A percentile compares a stretch with the other conserved stretches of the same genome.
These are phyloP conservation scores for Drosophila leontia DNA, from an alignment of 1,140 invertebrate genomes.

Conservation along the genomic window DNA sequence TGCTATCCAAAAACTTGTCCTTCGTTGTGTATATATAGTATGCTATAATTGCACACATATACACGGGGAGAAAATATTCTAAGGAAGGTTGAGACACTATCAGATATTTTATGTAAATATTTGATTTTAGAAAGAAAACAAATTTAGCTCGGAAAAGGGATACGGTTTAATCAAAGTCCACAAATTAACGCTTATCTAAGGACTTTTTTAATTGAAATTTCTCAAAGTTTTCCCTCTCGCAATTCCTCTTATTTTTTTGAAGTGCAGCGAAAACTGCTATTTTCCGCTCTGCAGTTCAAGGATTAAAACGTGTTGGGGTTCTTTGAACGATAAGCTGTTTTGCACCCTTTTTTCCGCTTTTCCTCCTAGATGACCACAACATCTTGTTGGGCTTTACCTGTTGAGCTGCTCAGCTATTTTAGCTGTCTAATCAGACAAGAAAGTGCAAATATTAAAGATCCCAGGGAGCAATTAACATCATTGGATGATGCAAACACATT, in stretches of 20 bases:
- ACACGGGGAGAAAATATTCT: background rate
- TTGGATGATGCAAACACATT: conserved; percentile 12
- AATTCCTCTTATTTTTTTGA: background rate
- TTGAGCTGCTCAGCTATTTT: conserved; percentile 35
- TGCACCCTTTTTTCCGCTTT: background rate
- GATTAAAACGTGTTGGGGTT: conserved; percentile 41
- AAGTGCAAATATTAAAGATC: conserved; percentile 37
- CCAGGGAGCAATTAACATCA: conserved; percentile 40
- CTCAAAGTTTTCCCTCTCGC: no score
- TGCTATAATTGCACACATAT: conserved; percentile 34
- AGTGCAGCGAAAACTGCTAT: conserved; percentile 8
- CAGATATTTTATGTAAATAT: background rate
- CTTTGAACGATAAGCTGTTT: conserved; percentile 7
- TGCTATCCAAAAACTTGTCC: conserved; percentile 51
- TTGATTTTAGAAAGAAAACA: background rate
- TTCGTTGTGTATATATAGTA: conserved; percentile 23
- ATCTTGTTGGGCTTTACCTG: conserved; percentile 42
- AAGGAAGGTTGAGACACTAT: no score
- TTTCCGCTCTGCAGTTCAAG: conserved; percentile 46
- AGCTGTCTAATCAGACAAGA: conserved; percentile 4
- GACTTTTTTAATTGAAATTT: no score
- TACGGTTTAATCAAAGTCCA: no score
- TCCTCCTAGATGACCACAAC: conserved; percentile 11
- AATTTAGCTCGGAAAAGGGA: no score
- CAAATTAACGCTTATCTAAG: no score